Conservation (phyloP, 2,113 vertebrate species). For the Carollia perspicillata region DNA sequence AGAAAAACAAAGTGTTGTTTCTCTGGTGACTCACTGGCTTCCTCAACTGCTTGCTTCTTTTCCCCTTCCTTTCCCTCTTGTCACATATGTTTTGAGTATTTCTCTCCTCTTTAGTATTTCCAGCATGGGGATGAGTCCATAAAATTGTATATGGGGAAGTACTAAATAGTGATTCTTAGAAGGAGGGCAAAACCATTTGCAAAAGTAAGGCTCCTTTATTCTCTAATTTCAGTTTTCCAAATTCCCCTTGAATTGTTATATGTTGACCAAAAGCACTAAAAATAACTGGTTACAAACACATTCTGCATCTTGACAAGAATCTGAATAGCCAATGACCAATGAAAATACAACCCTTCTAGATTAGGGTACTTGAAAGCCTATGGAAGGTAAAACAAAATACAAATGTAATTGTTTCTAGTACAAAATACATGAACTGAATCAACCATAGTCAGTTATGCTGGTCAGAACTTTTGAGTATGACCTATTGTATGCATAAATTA, state of each 20-base stretch:
- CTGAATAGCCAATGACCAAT: background rate
- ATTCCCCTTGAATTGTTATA: background rate
- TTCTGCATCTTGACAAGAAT: background rate
- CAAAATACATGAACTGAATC: background rate
- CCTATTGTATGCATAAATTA: background rate
- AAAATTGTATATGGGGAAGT: background rate
- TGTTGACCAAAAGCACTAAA: background rate
- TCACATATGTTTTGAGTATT: background rate
- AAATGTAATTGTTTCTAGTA: background rate
- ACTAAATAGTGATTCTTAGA: background rate
- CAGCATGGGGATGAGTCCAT: background rate
- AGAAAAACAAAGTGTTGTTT: accelerated
- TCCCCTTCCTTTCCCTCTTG: background rate
- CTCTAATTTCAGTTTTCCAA: background rate
- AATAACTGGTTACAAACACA: background rate
- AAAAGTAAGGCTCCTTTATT: background rate
- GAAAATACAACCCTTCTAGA: background rate
- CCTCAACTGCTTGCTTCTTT: background rate
- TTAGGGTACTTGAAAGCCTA: background rate
- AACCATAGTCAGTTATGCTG: background rate
- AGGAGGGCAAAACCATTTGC: background rate
- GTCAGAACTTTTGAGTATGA: background rate
- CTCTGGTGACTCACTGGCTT: background rate
- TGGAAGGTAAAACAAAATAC: slow-evolving; percentile 18
- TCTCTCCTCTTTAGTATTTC: background rate